Evolutionary conservation across 2,113 vertebrate genomes (phyloP).

Genomic region (Athene cunicularia): DNA sequence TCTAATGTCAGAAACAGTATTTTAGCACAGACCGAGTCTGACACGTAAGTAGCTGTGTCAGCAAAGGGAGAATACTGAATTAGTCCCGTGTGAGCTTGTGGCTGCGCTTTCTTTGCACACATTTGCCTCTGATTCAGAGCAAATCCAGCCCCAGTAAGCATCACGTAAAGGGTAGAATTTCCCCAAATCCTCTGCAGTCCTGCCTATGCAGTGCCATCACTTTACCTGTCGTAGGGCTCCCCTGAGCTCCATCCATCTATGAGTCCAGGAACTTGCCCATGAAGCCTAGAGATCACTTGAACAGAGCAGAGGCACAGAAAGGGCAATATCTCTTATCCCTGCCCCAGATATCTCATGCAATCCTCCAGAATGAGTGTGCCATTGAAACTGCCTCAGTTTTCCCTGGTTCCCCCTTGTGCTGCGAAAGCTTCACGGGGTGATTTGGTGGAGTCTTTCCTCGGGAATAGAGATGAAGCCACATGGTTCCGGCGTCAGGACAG

Average conservation of each 20-base stretch:
- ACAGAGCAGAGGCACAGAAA: neutral
- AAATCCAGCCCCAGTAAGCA: neutral
- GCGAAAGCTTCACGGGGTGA: neutral
- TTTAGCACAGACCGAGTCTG: neutral
- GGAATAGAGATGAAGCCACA: neutral
- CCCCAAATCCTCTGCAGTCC: neutral
- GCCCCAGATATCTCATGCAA: accelerated
- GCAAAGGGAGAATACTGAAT: neutral
- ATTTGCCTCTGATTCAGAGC: neutral
- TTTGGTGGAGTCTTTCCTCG: neutral
- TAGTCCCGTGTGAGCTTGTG: neutral
- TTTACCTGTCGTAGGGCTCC: neutral
- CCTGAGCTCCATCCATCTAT: neutral
- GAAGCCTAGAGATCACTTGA: neutral
- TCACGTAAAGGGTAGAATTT: neutral
- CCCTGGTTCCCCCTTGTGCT: neutral
- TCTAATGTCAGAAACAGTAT: neutral
- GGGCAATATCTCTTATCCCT: no score
- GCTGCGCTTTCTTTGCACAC: neutral
- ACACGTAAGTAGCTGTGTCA: neutral
- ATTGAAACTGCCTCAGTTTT: neutral
- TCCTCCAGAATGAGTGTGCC: neutral
- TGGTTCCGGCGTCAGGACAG: neutral
- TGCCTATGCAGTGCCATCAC: neutral
- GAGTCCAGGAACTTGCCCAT: neutral